Evolutionary conservation across 2,113 vertebrate genomes (phyloP).

Genomic region (Vidua macroura): DNA sequence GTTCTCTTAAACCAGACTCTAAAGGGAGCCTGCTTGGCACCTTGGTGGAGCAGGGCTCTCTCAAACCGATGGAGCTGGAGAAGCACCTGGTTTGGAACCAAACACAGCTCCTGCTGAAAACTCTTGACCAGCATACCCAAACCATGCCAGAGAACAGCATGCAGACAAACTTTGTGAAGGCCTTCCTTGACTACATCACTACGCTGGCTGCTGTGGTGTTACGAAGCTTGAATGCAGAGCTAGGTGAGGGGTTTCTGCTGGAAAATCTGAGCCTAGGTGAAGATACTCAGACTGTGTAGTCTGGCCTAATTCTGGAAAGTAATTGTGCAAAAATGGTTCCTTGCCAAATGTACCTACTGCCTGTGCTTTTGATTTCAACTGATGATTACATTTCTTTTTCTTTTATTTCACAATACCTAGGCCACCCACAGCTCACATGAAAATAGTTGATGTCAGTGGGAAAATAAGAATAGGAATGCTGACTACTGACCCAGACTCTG

Average conservation of each 20-base stretch:
- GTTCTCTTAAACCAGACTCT: constrained; percentile 63
- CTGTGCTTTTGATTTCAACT: neutral
- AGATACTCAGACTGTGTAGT: neutral
- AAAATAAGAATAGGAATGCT: neutral
- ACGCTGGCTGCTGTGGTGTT: constrained; percentile 83
- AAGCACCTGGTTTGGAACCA: constrained; percentile 81
- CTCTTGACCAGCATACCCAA: constrained; percentile 77
- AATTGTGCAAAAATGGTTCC: neutral
- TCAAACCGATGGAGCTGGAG: constrained; percentile 82
- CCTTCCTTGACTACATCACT: constrained; percentile 85
- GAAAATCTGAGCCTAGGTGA: neutral
- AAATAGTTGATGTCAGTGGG: neutral
- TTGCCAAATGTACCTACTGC: neutral
- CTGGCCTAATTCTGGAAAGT: neutral
- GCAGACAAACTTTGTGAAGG: constrained; percentile 78
- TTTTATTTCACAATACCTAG: neutral
- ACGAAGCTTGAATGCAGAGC: constrained; percentile 83
- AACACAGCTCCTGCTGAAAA: constrained; percentile 84
- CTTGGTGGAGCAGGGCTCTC: constrained; percentile 83
- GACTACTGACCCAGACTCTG: neutral
- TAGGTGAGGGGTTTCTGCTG: constrained; percentile 64
- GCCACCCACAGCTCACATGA: neutral
- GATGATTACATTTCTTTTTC: neutral
- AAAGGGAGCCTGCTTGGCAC: constrained; percentile 72
- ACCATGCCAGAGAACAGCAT: neutral